A percentile compares a stretch with the other conserved stretches of the same genome.
These are phyloP conservation scores for Spodoptera picta DNA, from an alignment of 2,888 invertebrate genomes.

Conservation along the genomic window DNA sequence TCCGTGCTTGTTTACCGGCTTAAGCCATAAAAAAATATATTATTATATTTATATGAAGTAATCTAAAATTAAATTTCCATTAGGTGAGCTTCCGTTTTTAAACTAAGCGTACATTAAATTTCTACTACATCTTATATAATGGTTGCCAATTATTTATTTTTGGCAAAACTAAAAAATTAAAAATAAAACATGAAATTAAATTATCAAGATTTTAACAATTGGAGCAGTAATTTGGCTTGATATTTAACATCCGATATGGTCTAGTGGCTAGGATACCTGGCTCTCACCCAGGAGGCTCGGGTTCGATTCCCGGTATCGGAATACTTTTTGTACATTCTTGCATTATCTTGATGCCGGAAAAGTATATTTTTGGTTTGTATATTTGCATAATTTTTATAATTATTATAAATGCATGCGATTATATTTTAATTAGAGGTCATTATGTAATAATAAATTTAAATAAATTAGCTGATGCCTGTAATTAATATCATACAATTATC, in stretches of 20 bases:
- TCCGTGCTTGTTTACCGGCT: too few species aligned
- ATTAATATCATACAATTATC: conserved; percentile 11
- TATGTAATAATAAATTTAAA: conserved; percentile 14
- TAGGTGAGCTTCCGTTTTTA: too few species aligned
- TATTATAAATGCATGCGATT: not conserved
- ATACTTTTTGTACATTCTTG: conserved; percentile 45
- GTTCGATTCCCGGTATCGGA: conserved; percentile 88
- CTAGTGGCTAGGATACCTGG: conserved; percentile 92
- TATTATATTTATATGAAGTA: too few species aligned
- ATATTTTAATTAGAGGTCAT: conserved; percentile 9
- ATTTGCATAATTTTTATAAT: not conserved
- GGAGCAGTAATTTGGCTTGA: accelerated
- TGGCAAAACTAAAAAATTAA: too few species aligned
- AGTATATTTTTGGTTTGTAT: not conserved
- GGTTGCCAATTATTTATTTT: too few species aligned
- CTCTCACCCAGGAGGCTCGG: conserved; percentile 91
- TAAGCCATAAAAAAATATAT: too few species aligned
- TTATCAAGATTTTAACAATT: not conserved
- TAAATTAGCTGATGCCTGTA: conserved; percentile 5
- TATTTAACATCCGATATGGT: conserved; percentile 79
- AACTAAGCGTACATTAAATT: too few species aligned
- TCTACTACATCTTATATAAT: too few species aligned
- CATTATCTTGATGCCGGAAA: conserved; percentile 15
- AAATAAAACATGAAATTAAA: not conserved
- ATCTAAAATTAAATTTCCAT: too few species aligned